phyloP scores from a whole-genome alignment of 2,113 vertebrate species.

The Phasianus colchicus region DNA sequence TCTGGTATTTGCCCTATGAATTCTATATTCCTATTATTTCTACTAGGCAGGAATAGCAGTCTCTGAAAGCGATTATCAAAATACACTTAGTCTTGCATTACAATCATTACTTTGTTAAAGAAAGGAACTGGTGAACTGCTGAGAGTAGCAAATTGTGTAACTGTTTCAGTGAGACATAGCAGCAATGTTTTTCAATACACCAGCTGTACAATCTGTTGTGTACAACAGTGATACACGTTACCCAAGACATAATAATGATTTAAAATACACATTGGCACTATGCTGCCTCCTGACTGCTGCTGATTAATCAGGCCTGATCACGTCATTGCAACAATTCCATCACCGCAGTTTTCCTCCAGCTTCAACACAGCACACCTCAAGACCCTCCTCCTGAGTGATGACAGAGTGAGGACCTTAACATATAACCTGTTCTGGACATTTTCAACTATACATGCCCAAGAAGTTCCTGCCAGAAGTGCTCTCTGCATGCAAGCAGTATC shows the following conservation, averaged over 20 bases:
- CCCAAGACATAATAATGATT: neutral
- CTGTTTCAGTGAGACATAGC: neutral
- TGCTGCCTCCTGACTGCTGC: neutral
- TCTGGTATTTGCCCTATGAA: neutral
- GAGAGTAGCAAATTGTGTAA: neutral
- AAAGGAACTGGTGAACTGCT: neutral
- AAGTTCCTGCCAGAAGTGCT: neutral
- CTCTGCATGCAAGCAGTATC: neutral
- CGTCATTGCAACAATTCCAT: neutral
- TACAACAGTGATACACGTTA: neutral
- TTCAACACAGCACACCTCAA: neutral
- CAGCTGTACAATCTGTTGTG: constrained; percentile 20
- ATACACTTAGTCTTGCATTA: neutral
- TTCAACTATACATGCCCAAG: neutral
- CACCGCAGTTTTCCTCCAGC: neutral
- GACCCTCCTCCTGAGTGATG: neutral
- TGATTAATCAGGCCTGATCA: neutral
- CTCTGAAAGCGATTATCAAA: constrained; percentile 11
- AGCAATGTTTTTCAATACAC: constrained; percentile 18
- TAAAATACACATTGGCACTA: neutral
- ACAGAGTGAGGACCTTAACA: neutral
- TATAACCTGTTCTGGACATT: neutral
- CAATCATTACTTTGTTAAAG: neutral
- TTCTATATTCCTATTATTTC: neutral
- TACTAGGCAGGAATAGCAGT: neutral